Evolutionary conservation across 2,888 invertebrate genomes (phyloP), one percentile per base, ranked within the genome.

Genomic region (Caenorhabditis imperialis): DNA sequence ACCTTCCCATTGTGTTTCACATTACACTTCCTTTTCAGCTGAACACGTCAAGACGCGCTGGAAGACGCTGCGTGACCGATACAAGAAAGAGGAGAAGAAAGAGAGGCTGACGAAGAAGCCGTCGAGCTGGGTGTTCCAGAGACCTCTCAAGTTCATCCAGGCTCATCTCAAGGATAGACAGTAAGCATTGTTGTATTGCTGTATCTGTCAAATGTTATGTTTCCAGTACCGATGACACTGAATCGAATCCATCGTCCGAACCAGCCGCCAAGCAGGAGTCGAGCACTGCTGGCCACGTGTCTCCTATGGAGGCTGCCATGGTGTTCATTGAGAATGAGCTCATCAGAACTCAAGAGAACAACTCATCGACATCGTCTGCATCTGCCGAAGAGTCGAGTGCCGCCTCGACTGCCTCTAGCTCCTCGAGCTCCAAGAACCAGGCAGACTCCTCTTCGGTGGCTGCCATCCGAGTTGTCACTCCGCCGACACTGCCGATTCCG

Each of bases 61-160:
- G 84, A 84, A 84, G 77, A 84, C 84, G n/a, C 44, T 84, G 37
- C 63, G 84, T 23, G 84, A 84, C 27, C 69, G 84, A 22, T 84
- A 75, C 75, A 84, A 84, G 51, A 84, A 84, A 40, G 84, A 84
- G 55, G 82, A 79, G 22, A 80, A 79, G 71, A 81, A 80, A 51
- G 78, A 75, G 27, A 30, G 71, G 35, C 7, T 67, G 12, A 54
- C 65, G 3, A 79, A 79, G 30, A 78, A 76, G 44, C 60, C 69
- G 23, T 75, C 78, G 7, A 71, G 57, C 20, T 81, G 81, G 81
- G 73, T 67, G 7, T 79, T 77, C 33, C 80, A 77, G 35, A 62
- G 74, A 23, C 69, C 76, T 3, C 57, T 81, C 10, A 71, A 60
- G 20, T 81, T 81, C 45, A 75, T 81, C n/a, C 78, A 79, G 30